These are phyloP conservation scores for Elephantulus edwardii DNA, from an alignment of 2,113 vertebrate species.

Conservation along the genomic window DNA sequence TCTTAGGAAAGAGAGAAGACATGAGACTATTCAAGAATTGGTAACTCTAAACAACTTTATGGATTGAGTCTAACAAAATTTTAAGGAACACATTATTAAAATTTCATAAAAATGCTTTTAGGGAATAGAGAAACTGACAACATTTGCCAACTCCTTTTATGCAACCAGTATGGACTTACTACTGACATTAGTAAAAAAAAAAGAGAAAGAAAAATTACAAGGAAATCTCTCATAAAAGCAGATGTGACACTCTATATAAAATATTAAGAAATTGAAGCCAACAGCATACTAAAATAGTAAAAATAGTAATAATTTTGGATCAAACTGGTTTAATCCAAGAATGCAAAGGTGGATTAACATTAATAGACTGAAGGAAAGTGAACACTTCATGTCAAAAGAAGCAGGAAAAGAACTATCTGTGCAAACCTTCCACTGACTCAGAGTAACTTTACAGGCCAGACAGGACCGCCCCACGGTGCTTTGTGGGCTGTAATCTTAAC, in stretches of 20 bases:
- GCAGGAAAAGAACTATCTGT: too few relatives aligned
- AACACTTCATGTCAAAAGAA: not conserved
- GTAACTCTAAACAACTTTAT: constrained; percentile 34
- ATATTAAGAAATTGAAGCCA: not conserved
- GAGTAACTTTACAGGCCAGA: too few relatives aligned
- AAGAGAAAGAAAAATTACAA: not conserved
- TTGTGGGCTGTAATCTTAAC: too few relatives aligned
- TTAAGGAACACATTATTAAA: constrained; percentile 38
- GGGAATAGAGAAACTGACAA: not conserved
- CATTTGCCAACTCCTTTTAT: not conserved
- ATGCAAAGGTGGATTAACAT: not conserved
- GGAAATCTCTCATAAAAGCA: not conserved
- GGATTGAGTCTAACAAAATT: constrained; percentile 43
- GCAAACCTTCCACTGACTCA: too few relatives aligned
- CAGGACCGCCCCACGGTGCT: too few relatives aligned
- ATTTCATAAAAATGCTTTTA: constrained; percentile 19
- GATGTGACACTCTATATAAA: not conserved
- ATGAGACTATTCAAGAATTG: not conserved
- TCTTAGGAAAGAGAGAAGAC: constrained; percentile 30
- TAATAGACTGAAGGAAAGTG: not conserved
- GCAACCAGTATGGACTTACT: not conserved
- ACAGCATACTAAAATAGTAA: not conserved
- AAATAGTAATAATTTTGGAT: not conserved
- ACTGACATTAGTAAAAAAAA: not conserved
- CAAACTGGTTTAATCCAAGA: not conserved